Percentiles rank a stretch among this genome's conserved stretches.
Evolutionary conservation across 1,140 invertebrate species (phyloP).

Genomic region (Lucilia cuprina): DNA sequence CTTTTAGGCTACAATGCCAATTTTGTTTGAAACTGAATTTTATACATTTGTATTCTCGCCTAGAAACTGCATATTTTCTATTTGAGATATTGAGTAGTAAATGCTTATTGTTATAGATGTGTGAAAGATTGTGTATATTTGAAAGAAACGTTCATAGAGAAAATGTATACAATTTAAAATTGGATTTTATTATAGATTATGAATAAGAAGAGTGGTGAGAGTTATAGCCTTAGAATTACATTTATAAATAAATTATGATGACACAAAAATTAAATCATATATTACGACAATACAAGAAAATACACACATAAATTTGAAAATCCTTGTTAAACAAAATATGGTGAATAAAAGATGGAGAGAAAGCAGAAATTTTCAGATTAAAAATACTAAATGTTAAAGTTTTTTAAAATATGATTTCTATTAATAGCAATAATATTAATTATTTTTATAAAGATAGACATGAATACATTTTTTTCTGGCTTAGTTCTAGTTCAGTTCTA

Average conservation of each 20-base stretch:
- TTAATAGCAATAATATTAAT: too few species aligned
- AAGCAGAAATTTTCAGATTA: too few species aligned
- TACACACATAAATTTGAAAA: neutral
- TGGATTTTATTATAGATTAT: neutral
- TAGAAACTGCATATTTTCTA: neutral
- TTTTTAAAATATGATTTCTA: too few species aligned
- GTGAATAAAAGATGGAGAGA: too few species aligned
- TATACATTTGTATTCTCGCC: neutral
- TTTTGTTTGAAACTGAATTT: neutral
- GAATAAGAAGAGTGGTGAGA: neutral
- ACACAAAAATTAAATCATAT: neutral
- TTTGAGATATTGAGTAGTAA: neutral
- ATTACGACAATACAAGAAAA: neutral
- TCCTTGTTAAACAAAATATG: too few species aligned
- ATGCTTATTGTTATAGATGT: neutral
- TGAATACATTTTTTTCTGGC: too few species aligned
- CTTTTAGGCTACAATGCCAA: constrained; percentile 3
- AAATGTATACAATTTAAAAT: constrained; percentile 8
- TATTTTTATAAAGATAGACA: too few species aligned
- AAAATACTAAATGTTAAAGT: too few species aligned
- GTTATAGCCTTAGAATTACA: neutral
- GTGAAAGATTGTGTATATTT: neutral
- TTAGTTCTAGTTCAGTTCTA: too few species aligned
- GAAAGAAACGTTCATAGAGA: neutral
- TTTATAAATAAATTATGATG: neutral